Percentiles rank a stretch among this genome's conserved stretches.
phyloP scores from a whole-genome alignment of 2,888 invertebrate genomes.

The Campoplex nolae region DNA sequence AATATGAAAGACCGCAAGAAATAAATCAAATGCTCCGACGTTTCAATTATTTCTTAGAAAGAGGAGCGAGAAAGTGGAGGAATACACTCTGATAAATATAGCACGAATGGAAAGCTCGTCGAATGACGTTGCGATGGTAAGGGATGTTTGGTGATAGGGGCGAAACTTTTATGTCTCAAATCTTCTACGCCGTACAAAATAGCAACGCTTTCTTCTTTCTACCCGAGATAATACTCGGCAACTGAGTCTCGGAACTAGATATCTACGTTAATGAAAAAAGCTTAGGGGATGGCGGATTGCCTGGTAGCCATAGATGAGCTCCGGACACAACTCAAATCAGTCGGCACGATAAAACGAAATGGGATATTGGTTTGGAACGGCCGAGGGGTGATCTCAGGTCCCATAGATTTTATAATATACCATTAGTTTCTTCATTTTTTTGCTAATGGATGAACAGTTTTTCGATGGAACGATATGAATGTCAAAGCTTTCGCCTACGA shows the following conservation, averaged over 20 bases:
- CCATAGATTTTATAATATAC: conserved; percentile 20
- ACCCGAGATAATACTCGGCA: conserved; percentile 41
- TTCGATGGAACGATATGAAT: background rate
- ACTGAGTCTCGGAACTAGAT: conserved; percentile 22
- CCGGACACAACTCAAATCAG: conserved; percentile 36
- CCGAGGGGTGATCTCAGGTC: conserved; percentile 22
- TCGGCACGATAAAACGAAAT: conserved; percentile 53
- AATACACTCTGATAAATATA: conserved; percentile 38
- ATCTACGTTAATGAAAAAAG: conserved; percentile 14
- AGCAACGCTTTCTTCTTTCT: conserved; percentile 61
- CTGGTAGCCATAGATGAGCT: conserved; percentile 45
- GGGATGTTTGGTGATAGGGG: conserved; percentile 52
- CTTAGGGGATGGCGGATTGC: conserved; percentile 48
- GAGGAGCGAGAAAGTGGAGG: conserved; percentile 49
- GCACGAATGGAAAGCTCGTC: conserved; percentile 39
- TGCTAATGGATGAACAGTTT: background rate
- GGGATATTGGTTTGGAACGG: conserved; percentile 38
- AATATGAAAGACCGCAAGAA: conserved; percentile 80
- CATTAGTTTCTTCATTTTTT: conserved; percentile 20
- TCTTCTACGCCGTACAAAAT: conserved; percentile 38
- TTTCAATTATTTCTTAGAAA: conserved; percentile 83
- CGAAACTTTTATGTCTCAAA: conserved; percentile 5
- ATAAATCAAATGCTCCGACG: conserved; percentile 83
- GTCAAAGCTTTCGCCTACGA: background rate
- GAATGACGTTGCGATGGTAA: conserved; percentile 53